Percentiles rank a stretch among this genome's conserved stretches.
Evolutionary conservation across 2,797 vertebrate genomes (phyloP).

Genomic region (Oreonectes daqikongensis): DNA sequence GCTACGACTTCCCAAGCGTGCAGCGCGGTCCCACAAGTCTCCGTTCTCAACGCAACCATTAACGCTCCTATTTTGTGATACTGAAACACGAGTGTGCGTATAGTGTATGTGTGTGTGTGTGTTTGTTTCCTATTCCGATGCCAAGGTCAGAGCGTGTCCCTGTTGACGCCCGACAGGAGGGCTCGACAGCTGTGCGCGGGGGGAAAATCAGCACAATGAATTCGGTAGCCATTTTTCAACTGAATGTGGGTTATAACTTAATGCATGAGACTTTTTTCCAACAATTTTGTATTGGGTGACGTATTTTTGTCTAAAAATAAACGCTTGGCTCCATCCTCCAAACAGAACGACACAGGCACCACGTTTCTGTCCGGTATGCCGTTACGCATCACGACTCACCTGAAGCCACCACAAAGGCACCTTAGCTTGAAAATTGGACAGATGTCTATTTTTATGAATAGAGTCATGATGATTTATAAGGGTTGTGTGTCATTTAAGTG

Average conservation of each 20-base stretch:
- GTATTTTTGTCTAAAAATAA: slow-evolving; percentile 42
- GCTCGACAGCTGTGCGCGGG: slow-evolving; percentile 5
- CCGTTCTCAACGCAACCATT: slow-evolving; percentile 60
- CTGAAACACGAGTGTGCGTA: slow-evolving; percentile 39
- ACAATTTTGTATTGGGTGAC: slow-evolving; percentile 50
- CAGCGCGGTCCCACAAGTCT: slow-evolving; percentile 63
- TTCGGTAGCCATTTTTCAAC: slow-evolving; percentile 51
- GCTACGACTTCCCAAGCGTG: slow-evolving; percentile 42
- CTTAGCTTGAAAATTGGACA: slow-evolving; percentile 59
- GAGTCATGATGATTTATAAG: slow-evolving; percentile 49
- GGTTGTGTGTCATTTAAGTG: slow-evolving; percentile 43
- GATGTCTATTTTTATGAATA: slow-evolving; percentile 62
- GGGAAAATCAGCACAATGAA: slow-evolving; percentile 47
- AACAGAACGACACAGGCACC: background rate
- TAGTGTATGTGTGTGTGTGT: slow-evolving; percentile 41
- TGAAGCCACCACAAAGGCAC: slow-evolving; percentile 44
- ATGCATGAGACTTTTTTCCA: slow-evolving; percentile 56
- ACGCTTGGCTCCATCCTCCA: slow-evolving; percentile 19
- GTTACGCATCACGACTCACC: background rate
- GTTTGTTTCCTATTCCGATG: slow-evolving; percentile 51
- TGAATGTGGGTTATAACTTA: slow-evolving; percentile 45
- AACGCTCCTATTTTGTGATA: slow-evolving; percentile 49
- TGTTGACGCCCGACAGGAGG: slow-evolving; percentile 27
- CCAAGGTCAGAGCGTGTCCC: slow-evolving; percentile 51
- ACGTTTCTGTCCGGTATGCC: background rate